These are phyloP conservation scores for Polymixis flavicincta DNA, from an alignment of 2,888 invertebrate genomes.

Conservation along the genomic window DNA sequence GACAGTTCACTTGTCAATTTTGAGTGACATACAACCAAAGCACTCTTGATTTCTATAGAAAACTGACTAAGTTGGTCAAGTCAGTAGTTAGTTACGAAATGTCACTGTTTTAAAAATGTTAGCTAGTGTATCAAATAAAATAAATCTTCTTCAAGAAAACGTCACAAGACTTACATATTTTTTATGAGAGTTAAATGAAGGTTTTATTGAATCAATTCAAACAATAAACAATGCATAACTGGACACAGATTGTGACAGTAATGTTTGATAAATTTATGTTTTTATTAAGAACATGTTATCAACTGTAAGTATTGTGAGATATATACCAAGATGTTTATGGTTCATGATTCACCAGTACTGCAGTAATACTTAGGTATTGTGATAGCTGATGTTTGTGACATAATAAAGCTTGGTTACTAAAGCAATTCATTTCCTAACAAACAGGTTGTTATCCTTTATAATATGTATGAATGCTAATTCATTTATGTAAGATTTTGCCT, in stretches of 20 bases:
- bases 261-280: constrained; percentile 74
- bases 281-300: constrained; percentile 81
- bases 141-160: constrained; percentile 4
- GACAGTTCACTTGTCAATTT: constrained; percentile 81
- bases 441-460: constrained; percentile 56
- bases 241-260: constrained; percentile 65
- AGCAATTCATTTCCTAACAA: constrained; percentile 51
- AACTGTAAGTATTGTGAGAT: constrained; percentile 70
- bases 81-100: constrained; percentile 47
- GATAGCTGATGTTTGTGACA: constrained; percentile 55
- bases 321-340: constrained; percentile 76
- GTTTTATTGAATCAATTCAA: constrained; percentile 59
- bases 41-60: constrained; percentile 78
- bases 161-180: constrained; percentile 8
- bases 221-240: constrained; percentile 68
- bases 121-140: constrained; percentile 30
- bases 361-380: constrained; percentile 62
- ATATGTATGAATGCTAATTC: constrained; percentile 49
- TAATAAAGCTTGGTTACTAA: constrained; percentile 50
- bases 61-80: constrained; percentile 54
- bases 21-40: constrained; percentile 73
- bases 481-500: constrained; percentile 48
- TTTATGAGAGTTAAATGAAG: constrained; percentile 27
- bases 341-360: constrained; percentile 75
- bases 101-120: constrained; percentile 40